A percentile compares a stretch with the other conserved stretches of the same genome.
phyloP scores from a whole-genome alignment of 2,797 vertebrate genomes.

The Avahi laniger region DNA sequence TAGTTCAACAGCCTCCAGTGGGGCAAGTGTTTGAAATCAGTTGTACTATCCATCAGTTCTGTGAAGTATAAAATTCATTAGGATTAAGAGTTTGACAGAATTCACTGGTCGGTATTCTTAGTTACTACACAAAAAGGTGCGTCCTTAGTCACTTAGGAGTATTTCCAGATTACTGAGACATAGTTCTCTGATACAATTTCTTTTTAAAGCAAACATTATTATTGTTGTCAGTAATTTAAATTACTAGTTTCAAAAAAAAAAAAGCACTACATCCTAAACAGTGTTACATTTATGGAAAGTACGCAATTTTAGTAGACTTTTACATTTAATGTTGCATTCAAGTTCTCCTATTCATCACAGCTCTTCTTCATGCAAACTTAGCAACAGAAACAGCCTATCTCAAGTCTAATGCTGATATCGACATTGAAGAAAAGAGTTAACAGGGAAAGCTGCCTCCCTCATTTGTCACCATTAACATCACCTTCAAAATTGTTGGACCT shows the following conservation, averaged over 20 bases:
- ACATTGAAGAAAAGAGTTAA: not conserved
- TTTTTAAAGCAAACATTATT: not conserved
- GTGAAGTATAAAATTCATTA: not conserved
- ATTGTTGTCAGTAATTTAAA: slow-evolving; percentile 1
- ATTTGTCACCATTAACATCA: slow-evolving; percentile 1
- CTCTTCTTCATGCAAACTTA: not conserved
- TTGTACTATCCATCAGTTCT: not conserved
- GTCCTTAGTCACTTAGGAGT: not conserved
- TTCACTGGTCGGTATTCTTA: not conserved
- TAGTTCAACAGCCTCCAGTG: not conserved
- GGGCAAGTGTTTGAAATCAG: not conserved
- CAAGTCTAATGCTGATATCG: not conserved
- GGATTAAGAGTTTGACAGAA: not conserved
- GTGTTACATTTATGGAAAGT: not conserved
- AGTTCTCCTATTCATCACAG: not conserved
- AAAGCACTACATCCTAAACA: not conserved
- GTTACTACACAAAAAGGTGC: not conserved
- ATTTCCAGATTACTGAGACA: not conserved
- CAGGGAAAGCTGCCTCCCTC: not conserved
- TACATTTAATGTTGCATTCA: not conserved
- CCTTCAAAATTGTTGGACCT: not conserved
- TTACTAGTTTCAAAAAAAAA: not conserved
- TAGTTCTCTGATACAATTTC: not conserved
- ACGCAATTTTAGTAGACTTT: not conserved
- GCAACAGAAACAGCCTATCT: not conserved